A percentile compares a stretch with the other conserved stretches of the same genome.
Evolutionary conservation across 1,140 invertebrate species (phyloP).

Genomic region (Zaprionus gabonicus): DNA sequence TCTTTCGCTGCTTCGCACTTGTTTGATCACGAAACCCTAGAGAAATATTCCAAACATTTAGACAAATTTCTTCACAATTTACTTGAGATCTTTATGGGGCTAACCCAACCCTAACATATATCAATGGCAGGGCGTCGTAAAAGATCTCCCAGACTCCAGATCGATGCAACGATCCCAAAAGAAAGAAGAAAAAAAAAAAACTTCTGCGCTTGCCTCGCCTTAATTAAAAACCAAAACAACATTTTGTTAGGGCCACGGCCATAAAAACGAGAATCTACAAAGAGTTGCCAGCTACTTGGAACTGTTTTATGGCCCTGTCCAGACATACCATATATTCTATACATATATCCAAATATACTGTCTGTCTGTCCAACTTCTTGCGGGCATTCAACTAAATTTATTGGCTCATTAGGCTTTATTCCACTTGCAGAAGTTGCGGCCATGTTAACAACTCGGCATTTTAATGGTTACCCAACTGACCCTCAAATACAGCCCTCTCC

Average conservation of each 20-base stretch:
- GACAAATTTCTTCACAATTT: constrained; percentile 14
- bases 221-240: constrained; percentile 72
- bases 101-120: constrained; percentile 48
- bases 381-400: constrained; percentile 60
- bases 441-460: constrained; percentile 65
- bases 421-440: constrained; percentile 46
- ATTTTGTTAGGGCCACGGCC: constrained; percentile 54
- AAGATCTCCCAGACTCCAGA: constrained; percentile 47
- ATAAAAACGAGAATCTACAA: constrained; percentile 64
- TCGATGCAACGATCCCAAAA: constrained; percentile 53
- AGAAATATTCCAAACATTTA: constrained; percentile 26
- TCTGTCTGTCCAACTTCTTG: constrained; percentile 54
- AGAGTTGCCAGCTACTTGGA: constrained; percentile 62
- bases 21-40: constrained; percentile 12
- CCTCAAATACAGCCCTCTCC: not conserved
- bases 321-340: constrained; percentile 10
- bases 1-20: not conserved
- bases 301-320: constrained; percentile 60
- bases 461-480: constrained; percentile 39
- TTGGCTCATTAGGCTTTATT: constrained; percentile 73
- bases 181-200: not conserved
- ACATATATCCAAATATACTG: not conserved
- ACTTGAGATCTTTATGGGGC: constrained; percentile 4
- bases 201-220: constrained; percentile 29
- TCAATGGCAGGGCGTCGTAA: constrained; percentile 59